Percentiles rank a stretch among this genome's conserved stretches.
phyloP scores from a whole-genome alignment of 1,140 invertebrate genomes.

The Saccostrea cuccullata region DNA sequence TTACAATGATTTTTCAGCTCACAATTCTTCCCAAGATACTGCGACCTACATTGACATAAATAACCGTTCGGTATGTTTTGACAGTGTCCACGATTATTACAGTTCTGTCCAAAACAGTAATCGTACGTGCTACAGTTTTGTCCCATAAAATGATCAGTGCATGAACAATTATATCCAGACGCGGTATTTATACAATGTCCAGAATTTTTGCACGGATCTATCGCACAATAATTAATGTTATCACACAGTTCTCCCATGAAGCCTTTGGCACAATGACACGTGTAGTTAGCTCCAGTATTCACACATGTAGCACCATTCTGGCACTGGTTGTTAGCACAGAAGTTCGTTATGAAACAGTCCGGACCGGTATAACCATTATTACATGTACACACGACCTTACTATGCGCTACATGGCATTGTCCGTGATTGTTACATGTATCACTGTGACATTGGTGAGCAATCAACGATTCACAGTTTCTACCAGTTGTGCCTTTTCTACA shows the following conservation, averaged over 20 bases:
- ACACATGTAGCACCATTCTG: conserved; percentile 24
- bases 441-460: neutral
- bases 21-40: conserved; percentile 85
- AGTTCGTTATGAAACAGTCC: neutral
- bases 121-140: neutral
- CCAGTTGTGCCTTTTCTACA: conserved; percentile 9
- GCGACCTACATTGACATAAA: conserved; percentile 87
- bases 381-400: neutral
- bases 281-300: neutral
- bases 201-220: neutral
- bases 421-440: conserved; percentile 21
- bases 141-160: neutral
- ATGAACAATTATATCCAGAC: conserved; percentile 3
- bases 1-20: conserved; percentile 44
- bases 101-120: neutral
- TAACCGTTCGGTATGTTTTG: conserved; percentile 83
- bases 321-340: neutral
- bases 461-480: conserved; percentile 19
- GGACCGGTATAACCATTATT: neutral
- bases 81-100: conserved; percentile 95
- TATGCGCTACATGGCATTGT: neutral
- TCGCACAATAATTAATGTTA: neutral
- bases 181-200: neutral
- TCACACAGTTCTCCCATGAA: neutral
- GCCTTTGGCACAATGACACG: neutral